Conservation (phyloP, 2,888 invertebrate species). For the Caenorhabditis imperialis region DNA sequence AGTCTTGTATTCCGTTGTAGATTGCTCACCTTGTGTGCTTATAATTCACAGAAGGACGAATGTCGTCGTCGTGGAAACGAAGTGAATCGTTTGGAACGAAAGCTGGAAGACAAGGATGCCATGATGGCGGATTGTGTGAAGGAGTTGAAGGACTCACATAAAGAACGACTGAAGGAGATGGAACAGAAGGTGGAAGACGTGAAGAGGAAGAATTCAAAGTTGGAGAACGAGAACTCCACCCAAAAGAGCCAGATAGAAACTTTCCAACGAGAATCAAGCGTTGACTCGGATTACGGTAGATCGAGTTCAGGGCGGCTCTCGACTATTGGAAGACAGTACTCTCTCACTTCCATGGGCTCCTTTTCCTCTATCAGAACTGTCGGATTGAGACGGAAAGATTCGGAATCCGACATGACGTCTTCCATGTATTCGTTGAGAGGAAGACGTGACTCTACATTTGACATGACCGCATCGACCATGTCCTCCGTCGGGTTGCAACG, state of each 20-base stretch:
- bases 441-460: slow-evolving; percentile 53
- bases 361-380: slow-evolving; percentile 63
- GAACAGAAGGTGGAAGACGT: slow-evolving; percentile 66
- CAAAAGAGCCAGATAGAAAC: slow-evolving; percentile 64
- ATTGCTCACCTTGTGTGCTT: neutral
- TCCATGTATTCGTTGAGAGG: slow-evolving; percentile 57
- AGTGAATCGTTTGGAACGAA: slow-evolving; percentile 69
- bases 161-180: slow-evolving; percentile 67
- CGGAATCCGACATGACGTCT: slow-evolving; percentile 59
- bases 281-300: slow-evolving; percentile 74
- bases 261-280: slow-evolving; percentile 70
- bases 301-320: slow-evolving; percentile 57
- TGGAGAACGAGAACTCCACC: slow-evolving; percentile 69
- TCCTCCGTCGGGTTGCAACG: slow-evolving; percentile 35
- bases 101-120: slow-evolving; percentile 72
- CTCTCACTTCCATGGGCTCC: slow-evolving; percentile 61
- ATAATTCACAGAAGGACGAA: slow-evolving; percentile 68
- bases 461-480: slow-evolving; percentile 40
- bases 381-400: slow-evolving; percentile 57
- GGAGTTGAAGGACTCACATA: slow-evolving; percentile 74
- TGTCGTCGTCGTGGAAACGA: slow-evolving; percentile 66
- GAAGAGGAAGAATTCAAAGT: slow-evolving; percentile 60
- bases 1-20: slow-evolving; percentile 1
- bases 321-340: slow-evolving; percentile 65
- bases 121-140: slow-evolving; percentile 74